Percentiles rank a stretch among this genome's conserved stretches.
Conservation (phyloP, 1,140 invertebrate species). For the Bombyx mandarina region DNA sequence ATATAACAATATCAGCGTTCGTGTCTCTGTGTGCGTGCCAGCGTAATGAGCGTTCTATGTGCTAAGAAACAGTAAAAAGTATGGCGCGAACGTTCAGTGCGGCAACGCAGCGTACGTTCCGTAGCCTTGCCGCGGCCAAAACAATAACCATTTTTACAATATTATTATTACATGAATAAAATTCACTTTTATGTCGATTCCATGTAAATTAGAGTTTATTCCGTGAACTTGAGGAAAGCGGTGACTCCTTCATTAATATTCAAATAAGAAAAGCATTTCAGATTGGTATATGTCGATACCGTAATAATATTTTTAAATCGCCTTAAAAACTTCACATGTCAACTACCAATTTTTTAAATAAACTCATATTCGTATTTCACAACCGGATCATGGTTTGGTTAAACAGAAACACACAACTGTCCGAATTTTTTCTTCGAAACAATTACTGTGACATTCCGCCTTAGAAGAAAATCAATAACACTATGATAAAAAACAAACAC, state of each 20-base stretch:
- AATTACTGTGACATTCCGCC: constrained; percentile 2
- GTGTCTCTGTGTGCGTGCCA: constrained; percentile 49
- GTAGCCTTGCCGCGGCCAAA: constrained; percentile 54
- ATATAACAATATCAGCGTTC: constrained; percentile 52
- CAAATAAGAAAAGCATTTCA: no score
- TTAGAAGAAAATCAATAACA: constrained; percentile 26
- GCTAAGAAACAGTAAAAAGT: constrained; percentile 70
- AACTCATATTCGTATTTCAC: no score
- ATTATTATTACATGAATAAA: not conserved
- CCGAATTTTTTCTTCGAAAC: no score
- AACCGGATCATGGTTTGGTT: no score
- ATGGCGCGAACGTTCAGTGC: constrained; percentile 55
- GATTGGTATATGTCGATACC: no score
- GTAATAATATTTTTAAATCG: no score
- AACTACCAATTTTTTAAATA: no score
- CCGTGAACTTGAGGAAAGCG: no score
- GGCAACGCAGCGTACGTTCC: constrained; percentile 56
- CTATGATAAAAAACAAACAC: constrained; percentile 38
- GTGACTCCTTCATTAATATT: no score
- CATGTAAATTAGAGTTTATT: constrained; percentile 8
- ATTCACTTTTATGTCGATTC: constrained; percentile 4
- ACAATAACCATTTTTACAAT: constrained; percentile 39
- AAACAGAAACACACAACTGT: no score
- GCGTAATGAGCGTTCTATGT: constrained; percentile 64
- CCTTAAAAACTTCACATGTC: no score